Percentiles rank a stretch among this genome's conserved stretches.
phyloP scores from a whole-genome alignment of 2,113 vertebrate genomes.

The Erpornis zantholeuca region DNA sequence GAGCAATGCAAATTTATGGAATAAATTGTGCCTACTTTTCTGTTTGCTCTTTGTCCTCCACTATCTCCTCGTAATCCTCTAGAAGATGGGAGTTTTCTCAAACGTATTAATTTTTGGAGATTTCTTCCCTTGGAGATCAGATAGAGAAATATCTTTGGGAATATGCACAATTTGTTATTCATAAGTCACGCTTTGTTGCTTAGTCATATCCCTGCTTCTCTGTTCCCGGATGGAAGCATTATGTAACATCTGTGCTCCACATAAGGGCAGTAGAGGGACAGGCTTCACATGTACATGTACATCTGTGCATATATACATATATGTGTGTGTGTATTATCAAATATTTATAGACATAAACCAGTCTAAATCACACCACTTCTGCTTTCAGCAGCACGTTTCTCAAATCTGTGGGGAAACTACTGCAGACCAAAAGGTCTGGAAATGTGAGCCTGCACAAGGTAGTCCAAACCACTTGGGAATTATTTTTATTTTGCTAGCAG shows the following conservation, averaged over 20 bases:
- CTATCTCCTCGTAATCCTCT: not conserved
- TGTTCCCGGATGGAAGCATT: not conserved
- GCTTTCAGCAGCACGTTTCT: not conserved
- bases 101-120: not conserved
- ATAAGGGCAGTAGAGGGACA: not conserved
- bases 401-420: not conserved
- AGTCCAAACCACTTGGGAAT: not conserved
- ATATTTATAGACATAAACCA: not conserved
- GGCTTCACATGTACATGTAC: not conserved
- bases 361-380: not conserved
- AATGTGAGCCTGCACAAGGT: not conserved
- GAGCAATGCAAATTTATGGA: not conserved
- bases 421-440: not conserved
- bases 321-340: not conserved
- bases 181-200: constrained; percentile 44
- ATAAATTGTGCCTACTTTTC: not conserved
- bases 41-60: not conserved
- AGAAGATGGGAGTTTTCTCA: not conserved
- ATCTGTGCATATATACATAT: not conserved
- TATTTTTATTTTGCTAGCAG: not conserved
- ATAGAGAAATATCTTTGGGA: constrained; percentile 22
- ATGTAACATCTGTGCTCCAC: constrained; percentile 12
- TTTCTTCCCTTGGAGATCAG: not conserved
- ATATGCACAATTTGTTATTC: constrained; percentile 33
- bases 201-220: constrained; percentile 30